phyloP scores from a whole-genome alignment of 2,797 vertebrate genomes.

The Pseudochromis fuscus region DNA sequence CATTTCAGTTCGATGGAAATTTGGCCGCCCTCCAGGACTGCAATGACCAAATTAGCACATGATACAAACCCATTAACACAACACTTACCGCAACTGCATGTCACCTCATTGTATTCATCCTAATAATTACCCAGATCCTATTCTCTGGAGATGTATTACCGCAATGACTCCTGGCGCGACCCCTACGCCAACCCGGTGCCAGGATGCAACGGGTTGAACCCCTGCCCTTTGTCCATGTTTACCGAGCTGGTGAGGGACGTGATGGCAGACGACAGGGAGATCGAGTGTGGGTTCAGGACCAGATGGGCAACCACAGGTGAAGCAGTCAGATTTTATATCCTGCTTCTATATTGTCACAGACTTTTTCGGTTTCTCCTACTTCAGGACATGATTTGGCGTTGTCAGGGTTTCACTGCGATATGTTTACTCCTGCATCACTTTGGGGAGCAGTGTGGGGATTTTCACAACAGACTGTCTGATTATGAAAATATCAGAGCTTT shows the following conservation, averaged over 20 bases:
- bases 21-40: conserved; percentile 42
- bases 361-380: neutral
- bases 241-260: conserved; percentile 84
- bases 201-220: conserved; percentile 83
- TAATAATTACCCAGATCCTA: conserved; percentile 81
- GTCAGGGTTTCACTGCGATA: neutral
- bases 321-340: neutral
- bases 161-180: conserved; percentile 85
- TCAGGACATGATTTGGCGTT: neutral
- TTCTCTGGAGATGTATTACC: conserved; percentile 89
- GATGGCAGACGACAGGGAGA: conserved; percentile 84
- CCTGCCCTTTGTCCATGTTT: conserved; percentile 88
- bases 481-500: conserved; percentile 35
- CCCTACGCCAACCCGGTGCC: conserved; percentile 86
- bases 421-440: conserved; percentile 21
- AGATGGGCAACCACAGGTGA: conserved; percentile 73
- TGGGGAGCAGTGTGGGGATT: neutral
- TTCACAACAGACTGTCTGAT: conserved; percentile 26
- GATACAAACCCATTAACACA: conserved; percentile 46
- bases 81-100: conserved; percentile 48
- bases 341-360: neutral
- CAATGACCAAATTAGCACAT: conserved; percentile 50
- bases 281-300: conserved; percentile 81
- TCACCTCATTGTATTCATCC: conserved; percentile 56
- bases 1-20: conserved; percentile 34